Evolutionary conservation across 2,888 invertebrate species (phyloP).

Genomic region (Drosophila stalkeri): DNA sequence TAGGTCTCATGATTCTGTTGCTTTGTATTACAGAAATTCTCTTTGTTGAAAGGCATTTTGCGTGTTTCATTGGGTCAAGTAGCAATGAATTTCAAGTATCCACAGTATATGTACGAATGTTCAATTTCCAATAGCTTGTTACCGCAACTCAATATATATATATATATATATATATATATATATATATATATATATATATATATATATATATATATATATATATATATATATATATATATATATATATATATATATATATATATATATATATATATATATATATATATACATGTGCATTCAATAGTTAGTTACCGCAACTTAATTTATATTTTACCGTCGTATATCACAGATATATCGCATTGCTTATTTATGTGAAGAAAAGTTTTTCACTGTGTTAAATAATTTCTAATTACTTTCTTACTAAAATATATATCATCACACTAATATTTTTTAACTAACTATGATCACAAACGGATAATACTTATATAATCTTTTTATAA

Average conservation of each 20-base stretch:
- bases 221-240: neutral
- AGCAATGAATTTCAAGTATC: conserved; percentile 7
- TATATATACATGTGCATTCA: neutral
- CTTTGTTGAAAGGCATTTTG: conserved; percentile 23
- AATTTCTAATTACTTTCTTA: neutral
- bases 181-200: neutral
- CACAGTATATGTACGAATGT: neutral
- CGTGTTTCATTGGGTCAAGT: conserved; percentile 28
- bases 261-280: neutral
- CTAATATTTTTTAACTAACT: neutral
- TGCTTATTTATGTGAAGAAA: neutral
- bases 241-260: neutral
- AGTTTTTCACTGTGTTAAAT: neutral
- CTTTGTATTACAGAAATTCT: conserved; percentile 1
- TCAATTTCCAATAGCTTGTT: neutral
- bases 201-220: neutral
- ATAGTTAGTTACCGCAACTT: neutral
- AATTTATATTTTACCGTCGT: neutral
- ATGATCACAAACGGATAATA: neutral
- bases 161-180: too few species aligned
- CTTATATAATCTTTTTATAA: neutral
- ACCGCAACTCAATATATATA: neutral
- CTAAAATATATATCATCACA: neutral
- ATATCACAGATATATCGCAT: neutral
- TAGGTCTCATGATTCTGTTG: neutral